Conservation (phyloP, 2,113 vertebrate species). For the Corydoras maculifer region DNA sequence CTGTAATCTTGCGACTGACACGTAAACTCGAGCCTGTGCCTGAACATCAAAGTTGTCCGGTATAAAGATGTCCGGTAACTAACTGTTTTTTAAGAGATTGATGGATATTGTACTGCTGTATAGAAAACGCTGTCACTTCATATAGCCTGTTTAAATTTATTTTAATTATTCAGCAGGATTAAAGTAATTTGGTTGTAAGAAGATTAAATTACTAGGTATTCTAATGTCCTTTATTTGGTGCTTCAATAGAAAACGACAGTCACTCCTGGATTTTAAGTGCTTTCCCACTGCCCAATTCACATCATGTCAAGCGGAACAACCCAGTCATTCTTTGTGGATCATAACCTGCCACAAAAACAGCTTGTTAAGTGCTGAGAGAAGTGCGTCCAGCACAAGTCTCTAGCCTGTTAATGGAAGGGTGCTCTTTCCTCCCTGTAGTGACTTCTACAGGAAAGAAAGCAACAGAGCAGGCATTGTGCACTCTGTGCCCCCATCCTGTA, state of each 20-base stretch:
- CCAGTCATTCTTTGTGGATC: constrained; percentile 30
- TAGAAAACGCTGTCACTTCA: too few relatives aligned
- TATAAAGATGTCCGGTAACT: too few relatives aligned
- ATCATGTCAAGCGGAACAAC: constrained; percentile 21
- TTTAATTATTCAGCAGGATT: constrained; percentile 15
- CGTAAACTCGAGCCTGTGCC: too few relatives aligned
- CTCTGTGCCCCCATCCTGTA: constrained; percentile 56
- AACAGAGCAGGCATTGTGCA: constrained; percentile 69
- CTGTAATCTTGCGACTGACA: too few relatives aligned
- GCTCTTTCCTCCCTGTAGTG: constrained; percentile 34
- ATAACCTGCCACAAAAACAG: constrained; percentile 32
- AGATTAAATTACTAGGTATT: constrained; percentile 29
- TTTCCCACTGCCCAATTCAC: constrained; percentile 20
- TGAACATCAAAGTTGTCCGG: too few relatives aligned
- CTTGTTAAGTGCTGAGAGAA: constrained; percentile 40
- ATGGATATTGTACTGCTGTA: too few relatives aligned
- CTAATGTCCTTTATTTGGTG: constrained; percentile 35
- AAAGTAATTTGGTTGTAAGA: not conserved
- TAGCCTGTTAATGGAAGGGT: constrained; percentile 39
- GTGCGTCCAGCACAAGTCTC: constrained; percentile 38
- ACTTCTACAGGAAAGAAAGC: constrained; percentile 44
- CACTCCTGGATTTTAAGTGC: constrained; percentile 11
- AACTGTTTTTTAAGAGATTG: too few relatives aligned
- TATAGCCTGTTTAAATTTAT: too few relatives aligned
- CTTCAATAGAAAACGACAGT: constrained; percentile 13